Conservation (phyloP, 2,797 vertebrate species). For the Otus scops region DNA sequence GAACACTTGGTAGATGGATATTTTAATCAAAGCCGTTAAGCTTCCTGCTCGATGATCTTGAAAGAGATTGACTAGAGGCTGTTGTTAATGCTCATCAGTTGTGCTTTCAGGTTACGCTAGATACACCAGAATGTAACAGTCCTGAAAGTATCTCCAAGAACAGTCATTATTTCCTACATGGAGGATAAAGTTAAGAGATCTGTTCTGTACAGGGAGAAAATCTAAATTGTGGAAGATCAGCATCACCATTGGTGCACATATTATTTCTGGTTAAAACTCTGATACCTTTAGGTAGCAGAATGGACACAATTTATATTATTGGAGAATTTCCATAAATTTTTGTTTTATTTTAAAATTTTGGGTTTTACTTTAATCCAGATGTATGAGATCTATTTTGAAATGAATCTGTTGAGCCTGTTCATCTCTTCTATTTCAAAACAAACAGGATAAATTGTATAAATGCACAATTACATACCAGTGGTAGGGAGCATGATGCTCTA, state of each 20-base stretch:
- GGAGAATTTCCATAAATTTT: not conserved
- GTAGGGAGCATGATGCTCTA: not conserved
- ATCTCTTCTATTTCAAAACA: not conserved
- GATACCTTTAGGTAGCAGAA: not conserved
- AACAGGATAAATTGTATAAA: not conserved
- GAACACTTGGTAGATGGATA: not conserved
- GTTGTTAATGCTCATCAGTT: not conserved
- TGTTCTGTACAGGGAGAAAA: not conserved
- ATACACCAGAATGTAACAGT: not conserved
- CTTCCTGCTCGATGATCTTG: not conserved
- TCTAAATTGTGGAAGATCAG: not conserved
- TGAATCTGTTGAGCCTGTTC: not conserved
- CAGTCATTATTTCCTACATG: not conserved
- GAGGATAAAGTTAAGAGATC: not conserved
- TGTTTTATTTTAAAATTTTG: not conserved
- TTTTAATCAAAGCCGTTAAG: not conserved
- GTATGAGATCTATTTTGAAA: not conserved
- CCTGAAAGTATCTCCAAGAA: not conserved
- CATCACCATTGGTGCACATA: not conserved
- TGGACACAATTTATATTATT: not conserved
- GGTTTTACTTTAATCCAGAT: not conserved
- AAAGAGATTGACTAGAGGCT: not conserved
- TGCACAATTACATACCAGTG: not conserved
- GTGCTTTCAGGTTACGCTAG: not conserved
- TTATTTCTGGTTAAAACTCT: not conserved